Evolutionary conservation across 1,140 invertebrate genomes (phyloP).

Genomic region (Adoxophyes honmai): DNA sequence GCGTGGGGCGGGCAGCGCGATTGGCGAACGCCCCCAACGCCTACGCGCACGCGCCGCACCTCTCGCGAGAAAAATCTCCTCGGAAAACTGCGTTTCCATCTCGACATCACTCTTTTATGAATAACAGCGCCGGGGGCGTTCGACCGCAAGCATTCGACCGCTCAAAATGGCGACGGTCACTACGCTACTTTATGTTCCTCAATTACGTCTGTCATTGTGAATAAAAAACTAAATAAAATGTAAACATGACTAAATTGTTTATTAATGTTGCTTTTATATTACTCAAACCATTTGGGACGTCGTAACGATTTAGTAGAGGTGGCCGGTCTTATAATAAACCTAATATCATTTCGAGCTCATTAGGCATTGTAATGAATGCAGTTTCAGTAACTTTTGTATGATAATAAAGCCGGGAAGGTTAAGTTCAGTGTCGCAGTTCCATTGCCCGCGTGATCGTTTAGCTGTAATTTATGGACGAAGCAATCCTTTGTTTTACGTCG

Average conservation of each 20-base stretch:
- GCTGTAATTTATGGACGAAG: slow-evolving; percentile 27
- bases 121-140: slow-evolving; percentile 54
- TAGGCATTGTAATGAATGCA: slow-evolving; percentile 65
- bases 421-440: slow-evolving; percentile 70
- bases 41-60: slow-evolving; percentile 52
- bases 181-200: background rate
- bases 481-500: slow-evolving; percentile 22
- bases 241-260: background rate
- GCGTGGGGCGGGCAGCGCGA: slow-evolving; percentile 45
- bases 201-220: background rate
- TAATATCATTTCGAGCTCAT: slow-evolving; percentile 37
- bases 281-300: too few species aligned
- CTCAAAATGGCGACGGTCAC: background rate
- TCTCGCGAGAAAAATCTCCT: slow-evolving; percentile 61
- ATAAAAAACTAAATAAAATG: background rate
- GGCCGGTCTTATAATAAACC: slow-evolving; percentile 28
- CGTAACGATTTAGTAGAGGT: too few species aligned
- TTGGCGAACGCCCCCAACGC: slow-evolving; percentile 64
- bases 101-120: slow-evolving; percentile 37
- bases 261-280: background rate
- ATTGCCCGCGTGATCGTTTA: slow-evolving; percentile 42
- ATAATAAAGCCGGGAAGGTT: slow-evolving; percentile 61
- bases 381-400: slow-evolving; percentile 72
- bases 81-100: slow-evolving; percentile 50
- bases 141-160: slow-evolving; percentile 21